These are phyloP conservation scores for Marmota monax DNA, from an alignment of 2,113 vertebrate genomes.

Conservation along the genomic window DNA sequence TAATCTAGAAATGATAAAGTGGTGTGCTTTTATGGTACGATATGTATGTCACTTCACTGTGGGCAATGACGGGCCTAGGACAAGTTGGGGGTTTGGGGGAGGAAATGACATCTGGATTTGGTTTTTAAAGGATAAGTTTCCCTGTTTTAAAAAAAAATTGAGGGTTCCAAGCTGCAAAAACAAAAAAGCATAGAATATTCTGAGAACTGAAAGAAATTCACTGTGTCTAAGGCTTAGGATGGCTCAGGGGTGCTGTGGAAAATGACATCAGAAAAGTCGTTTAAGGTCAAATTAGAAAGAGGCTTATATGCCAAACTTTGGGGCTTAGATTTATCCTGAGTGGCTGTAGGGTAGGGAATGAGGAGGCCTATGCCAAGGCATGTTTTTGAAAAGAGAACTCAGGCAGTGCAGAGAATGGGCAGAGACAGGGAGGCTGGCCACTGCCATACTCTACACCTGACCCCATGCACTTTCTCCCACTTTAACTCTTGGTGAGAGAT, in stretches of 20 bases:
- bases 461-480: not conserved
- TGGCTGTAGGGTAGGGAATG: rapidly evolving
- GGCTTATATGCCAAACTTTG: not conserved
- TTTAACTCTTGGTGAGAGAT: not conserved
- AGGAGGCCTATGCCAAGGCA: not conserved
- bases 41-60: not conserved
- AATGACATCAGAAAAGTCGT: not conserved
- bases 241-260: not conserved
- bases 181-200: not conserved
- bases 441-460: not conserved
- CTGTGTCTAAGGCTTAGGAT: not conserved
- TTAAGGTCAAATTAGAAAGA: not conserved
- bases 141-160: not conserved
- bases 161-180: not conserved
- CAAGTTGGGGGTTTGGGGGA: not conserved
- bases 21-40: rapidly evolving
- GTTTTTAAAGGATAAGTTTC: conserved; percentile 55
- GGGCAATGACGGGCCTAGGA: not conserved
- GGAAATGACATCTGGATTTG: not conserved
- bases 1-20: not conserved
- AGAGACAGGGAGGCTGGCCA: not conserved
- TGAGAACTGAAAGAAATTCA: conserved; percentile 42
- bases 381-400: not conserved
- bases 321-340: not conserved
- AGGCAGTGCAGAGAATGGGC: not conserved